These are phyloP conservation scores for Pseudorectes ferrugineus DNA, from an alignment of 2,113 vertebrate genomes.

Conservation along the genomic window DNA sequence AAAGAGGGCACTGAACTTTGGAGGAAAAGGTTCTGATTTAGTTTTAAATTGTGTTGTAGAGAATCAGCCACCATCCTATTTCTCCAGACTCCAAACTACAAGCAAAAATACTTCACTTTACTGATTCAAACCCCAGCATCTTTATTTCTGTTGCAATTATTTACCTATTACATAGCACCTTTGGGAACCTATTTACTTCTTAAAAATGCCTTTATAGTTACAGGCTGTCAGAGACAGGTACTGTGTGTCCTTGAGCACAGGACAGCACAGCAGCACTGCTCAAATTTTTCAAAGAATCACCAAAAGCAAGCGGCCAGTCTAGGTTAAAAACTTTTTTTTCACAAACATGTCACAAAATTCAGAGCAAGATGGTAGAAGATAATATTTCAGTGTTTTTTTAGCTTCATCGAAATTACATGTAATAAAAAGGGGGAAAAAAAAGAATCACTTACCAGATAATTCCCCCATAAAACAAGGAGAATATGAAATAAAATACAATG, in stretches of 20 bases:
- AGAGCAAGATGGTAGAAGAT: background rate
- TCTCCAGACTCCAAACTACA: background rate
- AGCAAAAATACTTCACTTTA: background rate
- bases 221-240: background rate
- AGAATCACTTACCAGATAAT: slow-evolving; percentile 88
- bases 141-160: background rate
- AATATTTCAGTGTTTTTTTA: background rate
- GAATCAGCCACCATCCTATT: background rate
- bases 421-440: background rate
- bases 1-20: background rate
- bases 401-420: background rate
- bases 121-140: background rate
- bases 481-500: slow-evolving; percentile 96
- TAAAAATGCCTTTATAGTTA: background rate
- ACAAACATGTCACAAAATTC: background rate
- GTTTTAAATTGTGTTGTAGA: background rate
- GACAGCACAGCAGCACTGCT: background rate
- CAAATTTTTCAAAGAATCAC: background rate
- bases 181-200: background rate
- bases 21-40: background rate
- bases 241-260: background rate
- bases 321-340: background rate
- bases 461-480: slow-evolving; percentile 97
- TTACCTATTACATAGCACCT: background rate
- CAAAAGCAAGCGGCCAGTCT: background rate